Evolutionary conservation across 2,888 invertebrate species (phyloP), one percentile per base, ranked within the genome.

Genomic region (Poecilobothrus nobilitatus): DNA sequence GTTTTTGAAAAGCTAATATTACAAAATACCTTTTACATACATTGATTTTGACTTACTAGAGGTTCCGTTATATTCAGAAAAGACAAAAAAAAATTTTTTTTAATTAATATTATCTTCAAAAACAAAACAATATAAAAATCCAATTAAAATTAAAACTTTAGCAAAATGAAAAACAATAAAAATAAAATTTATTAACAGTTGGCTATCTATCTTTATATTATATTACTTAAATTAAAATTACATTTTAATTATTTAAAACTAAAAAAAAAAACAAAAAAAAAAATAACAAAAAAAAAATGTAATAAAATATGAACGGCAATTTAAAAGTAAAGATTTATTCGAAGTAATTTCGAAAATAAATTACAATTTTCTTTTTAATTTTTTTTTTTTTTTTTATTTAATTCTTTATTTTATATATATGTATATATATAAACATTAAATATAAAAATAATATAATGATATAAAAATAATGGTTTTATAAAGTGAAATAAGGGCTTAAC

Each of bases 171-270:
- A 27, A 27, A 2, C 27, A 4, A 27, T 27, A 27, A 27, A n/a
- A 27, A 27, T 27, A 27, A 27, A 53, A 53, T 12, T n/a, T n/a
- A 18, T 53, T 9, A 18, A 53, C 15, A 53, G 53, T 18, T 53
- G 53, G 53, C 53, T 6, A 53, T 53, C 53, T 18, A 12, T 41
- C 15, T 15, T 18, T 27, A 27, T 27, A 27, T 27, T 27, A 27
- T 27, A 27, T 27, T 27, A 53, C 9, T 12, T 53, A 53, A 53
- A 53, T 53, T 53, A 53, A 53, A 53, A 53, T 53, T 53, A 53
- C 53, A 53, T 53, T 53, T 53, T 53, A 53, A 53, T 53, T 53
- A 53, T 53, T 53, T 53, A 53, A 53, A 53, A 53, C 53, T 53
- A 53, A 53, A 53, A 27, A 27, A 27, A 27, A 27, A 27, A 27